These are phyloP conservation scores for Drosophila kanapiae DNA, from an alignment of 1,140 invertebrate species.

Conservation along the genomic window DNA sequence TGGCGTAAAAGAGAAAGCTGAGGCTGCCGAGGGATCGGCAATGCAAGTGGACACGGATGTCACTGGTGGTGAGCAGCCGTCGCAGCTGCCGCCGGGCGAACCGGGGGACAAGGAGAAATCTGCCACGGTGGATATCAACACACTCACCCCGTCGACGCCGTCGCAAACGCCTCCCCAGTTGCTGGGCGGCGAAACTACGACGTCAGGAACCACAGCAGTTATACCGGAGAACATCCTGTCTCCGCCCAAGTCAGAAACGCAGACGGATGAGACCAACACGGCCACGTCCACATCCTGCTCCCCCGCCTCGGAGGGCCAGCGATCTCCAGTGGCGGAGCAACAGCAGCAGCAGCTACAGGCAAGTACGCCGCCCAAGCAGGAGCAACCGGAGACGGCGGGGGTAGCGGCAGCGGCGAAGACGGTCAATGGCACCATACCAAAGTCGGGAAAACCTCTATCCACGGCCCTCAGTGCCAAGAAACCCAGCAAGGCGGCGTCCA, in stretches of 20 bases:
- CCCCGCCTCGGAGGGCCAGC: conserved; percentile 74
- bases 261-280: conserved; percentile 82
- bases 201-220: conserved; percentile 31
- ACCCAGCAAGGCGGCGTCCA: conserved; percentile 63
- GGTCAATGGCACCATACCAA: conserved; percentile 80
- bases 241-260: conserved; percentile 80
- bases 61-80: neutral
- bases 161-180: conserved; percentile 74
- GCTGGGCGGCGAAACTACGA: conserved; percentile 45
- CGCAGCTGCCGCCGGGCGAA: neutral
- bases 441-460: conserved; percentile 77
- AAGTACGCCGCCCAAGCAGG: conserved; percentile 20
- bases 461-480: conserved; percentile 74
- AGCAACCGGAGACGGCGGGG: conserved; percentile 1
- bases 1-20: conserved; percentile 37
- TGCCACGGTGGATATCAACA: conserved; percentile 62
- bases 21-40: conserved; percentile 6
- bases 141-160: conserved; percentile 71
- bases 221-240: conserved; percentile 80
- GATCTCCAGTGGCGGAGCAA: conserved; percentile 57
- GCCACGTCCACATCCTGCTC: conserved; percentile 80
- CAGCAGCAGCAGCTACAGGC: conserved; percentile 1
- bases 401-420: conserved; percentile 10
- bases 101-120: conserved; percentile 31
- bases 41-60: conserved; percentile 28